Conservation (phyloP, 2,113 vertebrate genomes). For the Speoplatyrhinus poulsoni region DNA sequence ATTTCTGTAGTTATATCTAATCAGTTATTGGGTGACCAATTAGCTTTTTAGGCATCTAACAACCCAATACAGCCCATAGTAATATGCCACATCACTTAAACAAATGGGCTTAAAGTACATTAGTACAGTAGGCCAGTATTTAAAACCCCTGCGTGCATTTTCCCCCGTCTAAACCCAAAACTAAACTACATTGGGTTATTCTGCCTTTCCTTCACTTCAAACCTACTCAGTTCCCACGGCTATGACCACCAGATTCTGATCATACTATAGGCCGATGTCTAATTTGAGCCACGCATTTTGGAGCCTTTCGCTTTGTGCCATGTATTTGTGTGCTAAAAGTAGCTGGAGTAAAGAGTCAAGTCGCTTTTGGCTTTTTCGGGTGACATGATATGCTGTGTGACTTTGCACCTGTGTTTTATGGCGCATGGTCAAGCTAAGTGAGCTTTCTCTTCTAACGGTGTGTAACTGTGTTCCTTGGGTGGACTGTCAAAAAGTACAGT, state of each 20-base stretch:
- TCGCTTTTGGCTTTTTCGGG: conserved; percentile 22
- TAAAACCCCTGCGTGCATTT: too few species aligned
- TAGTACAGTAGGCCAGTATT: too few species aligned
- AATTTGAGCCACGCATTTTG: conserved; percentile 7
- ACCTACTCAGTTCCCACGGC: too few species aligned
- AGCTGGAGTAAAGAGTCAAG: conserved; percentile 17
- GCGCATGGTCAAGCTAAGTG: background rate
- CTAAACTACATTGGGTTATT: background rate
- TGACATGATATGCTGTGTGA: conserved; percentile 37
- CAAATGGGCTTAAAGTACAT: too few species aligned
- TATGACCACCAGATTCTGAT: background rate
- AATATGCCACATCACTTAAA: too few species aligned
- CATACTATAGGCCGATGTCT: background rate
- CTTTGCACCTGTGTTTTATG: conserved; percentile 9
- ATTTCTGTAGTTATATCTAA: too few species aligned
- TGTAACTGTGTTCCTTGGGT: conserved; percentile 36
- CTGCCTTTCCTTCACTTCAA: background rate
- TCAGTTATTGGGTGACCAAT: too few species aligned
- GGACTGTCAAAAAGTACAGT: conserved; percentile 31
- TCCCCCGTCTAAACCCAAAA: background rate
- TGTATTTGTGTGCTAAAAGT: conserved; percentile 24
- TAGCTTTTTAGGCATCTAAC: too few species aligned
- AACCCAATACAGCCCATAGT: too few species aligned
- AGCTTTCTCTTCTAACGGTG: background rate
- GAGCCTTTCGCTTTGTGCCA: background rate